Evolutionary conservation across 2,797 vertebrate genomes (phyloP).

Genomic region (Pangasius larnaudii): DNA sequence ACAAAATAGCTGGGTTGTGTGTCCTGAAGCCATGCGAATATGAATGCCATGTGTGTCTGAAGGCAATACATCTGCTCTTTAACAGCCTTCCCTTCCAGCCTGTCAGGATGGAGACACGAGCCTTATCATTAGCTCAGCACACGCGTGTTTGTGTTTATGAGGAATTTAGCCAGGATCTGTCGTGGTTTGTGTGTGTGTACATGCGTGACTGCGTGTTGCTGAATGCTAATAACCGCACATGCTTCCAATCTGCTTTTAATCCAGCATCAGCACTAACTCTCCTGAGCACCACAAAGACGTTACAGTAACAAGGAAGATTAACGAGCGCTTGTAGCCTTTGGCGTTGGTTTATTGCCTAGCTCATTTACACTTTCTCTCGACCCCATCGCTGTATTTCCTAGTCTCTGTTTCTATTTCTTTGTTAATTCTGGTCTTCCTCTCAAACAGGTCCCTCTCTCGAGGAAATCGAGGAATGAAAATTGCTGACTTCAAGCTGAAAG

Average conservation of each 20-base stretch:
- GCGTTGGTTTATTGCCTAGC: background rate
- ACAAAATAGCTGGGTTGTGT: conserved; percentile 50
- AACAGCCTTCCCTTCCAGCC: conserved; percentile 66
- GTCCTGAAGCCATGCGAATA: conserved; percentile 69
- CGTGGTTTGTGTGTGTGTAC: too few species aligned
- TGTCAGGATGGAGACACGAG: conserved; percentile 28
- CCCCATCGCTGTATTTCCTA: background rate
- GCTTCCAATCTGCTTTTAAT: conserved; percentile 20
- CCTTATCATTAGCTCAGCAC: conserved; percentile 71
- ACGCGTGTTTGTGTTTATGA: conserved; percentile 17
- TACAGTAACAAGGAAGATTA: background rate
- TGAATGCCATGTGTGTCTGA: conserved; percentile 67
- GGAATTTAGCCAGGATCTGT: background rate
- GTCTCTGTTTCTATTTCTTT: background rate
- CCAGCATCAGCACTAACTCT: conserved; percentile 23
- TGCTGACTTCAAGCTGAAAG: conserved; percentile 3
- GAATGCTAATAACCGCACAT: conserved; percentile 8
- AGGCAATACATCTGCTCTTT: conserved; percentile 72
- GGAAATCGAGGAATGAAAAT: conserved; percentile 6
- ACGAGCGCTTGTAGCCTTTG: background rate
- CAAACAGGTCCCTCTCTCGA: background rate
- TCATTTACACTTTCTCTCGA: background rate
- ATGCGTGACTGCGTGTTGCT: background rate
- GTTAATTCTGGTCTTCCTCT: background rate
- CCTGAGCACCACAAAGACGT: conserved; percentile 6